Conservation (phyloP, 2,888 invertebrate genomes). For the Zele albiditarsus region DNA sequence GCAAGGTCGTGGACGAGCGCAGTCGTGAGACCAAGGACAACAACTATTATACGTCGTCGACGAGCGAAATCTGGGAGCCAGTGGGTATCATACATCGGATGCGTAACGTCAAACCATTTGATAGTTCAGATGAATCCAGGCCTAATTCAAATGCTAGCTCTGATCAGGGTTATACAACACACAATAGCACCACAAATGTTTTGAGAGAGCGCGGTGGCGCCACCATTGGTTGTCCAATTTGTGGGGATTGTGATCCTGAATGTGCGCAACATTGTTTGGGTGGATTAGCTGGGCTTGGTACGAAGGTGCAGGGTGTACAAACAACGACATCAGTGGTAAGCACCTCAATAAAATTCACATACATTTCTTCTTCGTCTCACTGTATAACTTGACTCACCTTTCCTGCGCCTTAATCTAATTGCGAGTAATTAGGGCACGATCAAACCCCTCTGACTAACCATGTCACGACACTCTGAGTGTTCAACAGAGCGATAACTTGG, state of each 20-base stretch:
- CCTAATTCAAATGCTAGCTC: slow-evolving; percentile 71
- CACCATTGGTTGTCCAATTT: slow-evolving; percentile 59
- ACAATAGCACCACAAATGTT: slow-evolving; percentile 67
- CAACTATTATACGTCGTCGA: slow-evolving; percentile 80
- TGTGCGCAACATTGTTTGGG: slow-evolving; percentile 63
- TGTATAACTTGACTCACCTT: slow-evolving; percentile 26
- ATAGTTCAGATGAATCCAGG: slow-evolving; percentile 69
- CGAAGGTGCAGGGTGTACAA: slow-evolving; percentile 61
- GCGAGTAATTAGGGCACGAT: slow-evolving; percentile 49
- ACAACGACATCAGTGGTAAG: slow-evolving; percentile 70
- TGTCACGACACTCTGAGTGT: slow-evolving; percentile 27
- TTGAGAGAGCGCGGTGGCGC: slow-evolving; percentile 64
- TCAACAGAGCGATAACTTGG: slow-evolving; percentile 32
- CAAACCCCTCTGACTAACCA: slow-evolving; percentile 44
- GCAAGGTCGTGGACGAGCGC: slow-evolving; percentile 81
- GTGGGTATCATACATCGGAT: slow-evolving; percentile 69
- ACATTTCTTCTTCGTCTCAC: slow-evolving; percentile 25
- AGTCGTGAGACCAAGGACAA: slow-evolving; percentile 82
- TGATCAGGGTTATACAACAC: slow-evolving; percentile 70
- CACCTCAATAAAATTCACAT: slow-evolving; percentile 24
- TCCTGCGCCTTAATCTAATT: slow-evolving; percentile 46
- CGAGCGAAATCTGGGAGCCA: slow-evolving; percentile 81
- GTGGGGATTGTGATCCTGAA: slow-evolving; percentile 59
- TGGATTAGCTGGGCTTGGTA: slow-evolving; percentile 59
- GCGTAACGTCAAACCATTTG: slow-evolving; percentile 67